These are phyloP conservation scores for Enteromius anoplus DNA, from an alignment of 2,797 vertebrate genomes.

Conservation along the genomic window DNA sequence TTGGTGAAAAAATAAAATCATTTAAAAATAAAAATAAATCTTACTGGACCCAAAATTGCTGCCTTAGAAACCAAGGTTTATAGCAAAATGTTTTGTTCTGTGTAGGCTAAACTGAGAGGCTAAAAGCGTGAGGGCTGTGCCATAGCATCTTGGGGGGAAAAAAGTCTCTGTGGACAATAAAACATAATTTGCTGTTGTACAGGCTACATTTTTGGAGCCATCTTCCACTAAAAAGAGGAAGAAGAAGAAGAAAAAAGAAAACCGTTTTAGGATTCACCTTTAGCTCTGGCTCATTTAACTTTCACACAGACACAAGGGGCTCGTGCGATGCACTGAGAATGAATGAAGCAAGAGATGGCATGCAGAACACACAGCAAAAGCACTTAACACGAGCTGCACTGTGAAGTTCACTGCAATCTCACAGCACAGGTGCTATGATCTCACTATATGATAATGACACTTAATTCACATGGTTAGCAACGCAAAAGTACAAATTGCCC, in stretches of 20 bases:
- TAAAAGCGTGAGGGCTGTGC: constrained; percentile 14
- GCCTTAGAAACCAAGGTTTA: neutral
- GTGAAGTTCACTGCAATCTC: neutral
- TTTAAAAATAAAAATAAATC: neutral
- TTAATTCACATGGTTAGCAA: constrained; percentile 16
- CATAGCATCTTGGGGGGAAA: constrained; percentile 1
- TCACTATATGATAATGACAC: constrained; percentile 29
- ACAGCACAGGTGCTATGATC: neutral
- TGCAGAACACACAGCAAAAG: constrained; percentile 15
- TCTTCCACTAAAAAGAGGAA: neutral
- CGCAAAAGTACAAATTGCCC: constrained; percentile 11
- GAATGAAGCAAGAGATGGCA: neutral
- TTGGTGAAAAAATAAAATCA: neutral
- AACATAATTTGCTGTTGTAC: neutral
- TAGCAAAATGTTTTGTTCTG: neutral
- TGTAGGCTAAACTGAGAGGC: constrained; percentile 25
- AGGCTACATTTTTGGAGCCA: neutral
- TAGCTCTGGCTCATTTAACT: constrained; percentile 23
- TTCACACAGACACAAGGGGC: constrained; percentile 26
- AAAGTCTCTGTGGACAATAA: neutral
- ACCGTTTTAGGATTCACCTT: constrained; percentile 18
- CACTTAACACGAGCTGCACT: constrained; percentile 5
- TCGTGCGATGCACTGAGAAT: neutral
- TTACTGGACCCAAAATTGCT: neutral
- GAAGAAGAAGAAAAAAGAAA: no score